These are phyloP conservation scores for Gymnothorax reevesii DNA, from an alignment of 2,797 vertebrate species.

Conservation along the genomic window DNA sequence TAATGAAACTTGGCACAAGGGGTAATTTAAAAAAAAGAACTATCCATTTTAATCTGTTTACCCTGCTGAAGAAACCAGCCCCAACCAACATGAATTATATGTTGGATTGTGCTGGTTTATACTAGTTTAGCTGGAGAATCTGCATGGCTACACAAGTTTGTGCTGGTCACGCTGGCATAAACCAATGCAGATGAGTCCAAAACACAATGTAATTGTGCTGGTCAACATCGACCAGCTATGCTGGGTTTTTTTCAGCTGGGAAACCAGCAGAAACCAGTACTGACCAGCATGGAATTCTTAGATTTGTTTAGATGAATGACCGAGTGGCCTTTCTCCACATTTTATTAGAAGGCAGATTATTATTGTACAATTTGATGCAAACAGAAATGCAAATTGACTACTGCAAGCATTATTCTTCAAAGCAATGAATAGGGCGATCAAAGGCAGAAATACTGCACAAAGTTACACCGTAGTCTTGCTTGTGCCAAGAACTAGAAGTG, in stretches of 20 bases:
- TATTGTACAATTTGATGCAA: background rate
- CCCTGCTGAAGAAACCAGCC: too few relatives aligned
- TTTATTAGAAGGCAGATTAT: conserved; percentile 15
- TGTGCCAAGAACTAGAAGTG: background rate
- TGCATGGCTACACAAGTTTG: too few relatives aligned
- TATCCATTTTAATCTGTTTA: conserved; percentile 56
- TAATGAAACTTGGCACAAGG: conserved; percentile 77
- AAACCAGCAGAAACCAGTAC: too few relatives aligned
- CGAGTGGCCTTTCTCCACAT: background rate
- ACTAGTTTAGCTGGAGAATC: too few relatives aligned
- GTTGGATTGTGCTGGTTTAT: too few relatives aligned
- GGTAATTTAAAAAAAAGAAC: conserved; percentile 68
- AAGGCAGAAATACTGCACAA: background rate
- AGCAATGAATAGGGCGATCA: background rate
- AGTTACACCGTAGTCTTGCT: background rate
- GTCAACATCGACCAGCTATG: too few relatives aligned
- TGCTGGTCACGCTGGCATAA: too few relatives aligned
- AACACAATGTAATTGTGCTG: too few relatives aligned
- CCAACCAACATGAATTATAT: too few relatives aligned
- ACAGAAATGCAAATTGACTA: background rate
- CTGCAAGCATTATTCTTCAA: background rate
- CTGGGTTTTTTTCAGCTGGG: too few relatives aligned
- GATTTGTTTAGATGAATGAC: conserved; percentile 17
- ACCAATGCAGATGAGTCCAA: too few relatives aligned
- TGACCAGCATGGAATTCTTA: background rate